Conservation (phyloP, 2,113 vertebrate species). For the Spea bombifrons region DNA sequence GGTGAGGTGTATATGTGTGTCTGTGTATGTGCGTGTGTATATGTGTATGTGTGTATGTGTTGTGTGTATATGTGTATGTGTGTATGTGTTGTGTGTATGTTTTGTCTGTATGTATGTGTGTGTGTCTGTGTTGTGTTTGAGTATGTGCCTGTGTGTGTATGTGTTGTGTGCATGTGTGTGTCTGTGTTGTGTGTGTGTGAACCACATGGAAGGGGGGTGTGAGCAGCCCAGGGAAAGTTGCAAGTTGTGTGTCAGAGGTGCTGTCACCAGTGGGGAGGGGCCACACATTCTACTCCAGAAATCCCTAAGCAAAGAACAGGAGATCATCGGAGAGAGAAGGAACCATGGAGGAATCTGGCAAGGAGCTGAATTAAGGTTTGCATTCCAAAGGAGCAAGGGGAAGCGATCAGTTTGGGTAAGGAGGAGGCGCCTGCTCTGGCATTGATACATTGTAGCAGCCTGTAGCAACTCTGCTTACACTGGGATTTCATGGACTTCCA, state of each 20-base stretch:
- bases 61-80: too few species aligned
- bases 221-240: not conserved
- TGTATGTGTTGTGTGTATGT: too few species aligned
- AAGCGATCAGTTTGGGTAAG: constrained; percentile 28
- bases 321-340: constrained; percentile 9
- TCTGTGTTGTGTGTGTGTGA: too few species aligned
- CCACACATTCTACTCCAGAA: not conserved
- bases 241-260: not conserved
- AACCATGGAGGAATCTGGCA: not conserved
- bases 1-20: too few species aligned
- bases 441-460: not conserved
- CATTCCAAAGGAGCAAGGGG: constrained; percentile 26
- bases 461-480: not conserved
- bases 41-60: too few species aligned
- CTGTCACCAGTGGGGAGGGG: constrained; percentile 25
- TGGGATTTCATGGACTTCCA: not conserved
- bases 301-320: not conserved
- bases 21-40: too few species aligned
- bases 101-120: too few species aligned
- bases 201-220: constrained; percentile 6
- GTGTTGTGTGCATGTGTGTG: too few species aligned
- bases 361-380: constrained; percentile 17
- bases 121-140: too few species aligned
- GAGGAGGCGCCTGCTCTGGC: not conserved
- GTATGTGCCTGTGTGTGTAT: too few species aligned